Percentiles rank a stretch among this genome's conserved stretches.
Conservation (phyloP, 2,797 vertebrate species). For the Tamandua tetradactyla region DNA sequence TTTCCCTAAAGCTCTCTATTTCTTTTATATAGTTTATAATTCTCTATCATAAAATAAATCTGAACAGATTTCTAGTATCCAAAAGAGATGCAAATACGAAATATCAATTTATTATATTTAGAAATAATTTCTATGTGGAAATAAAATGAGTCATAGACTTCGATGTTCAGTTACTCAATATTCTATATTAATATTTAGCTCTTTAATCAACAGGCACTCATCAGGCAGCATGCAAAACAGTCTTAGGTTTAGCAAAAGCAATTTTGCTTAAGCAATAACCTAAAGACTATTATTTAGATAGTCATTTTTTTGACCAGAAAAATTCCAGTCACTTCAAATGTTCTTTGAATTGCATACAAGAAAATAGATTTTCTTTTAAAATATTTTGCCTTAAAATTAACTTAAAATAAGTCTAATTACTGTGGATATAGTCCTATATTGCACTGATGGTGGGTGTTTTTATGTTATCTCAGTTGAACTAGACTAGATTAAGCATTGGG, state of each 20-base stretch:
- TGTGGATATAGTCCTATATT: not conserved
- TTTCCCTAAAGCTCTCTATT: slow-evolving; percentile 48
- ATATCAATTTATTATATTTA: slow-evolving; percentile 67
- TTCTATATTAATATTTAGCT: slow-evolving; percentile 14
- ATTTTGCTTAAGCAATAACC: slow-evolving; percentile 80
- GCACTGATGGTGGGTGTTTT: not conserved
- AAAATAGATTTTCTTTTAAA: slow-evolving; percentile 23
- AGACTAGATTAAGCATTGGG: not conserved
- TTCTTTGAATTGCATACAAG: slow-evolving; percentile 17
- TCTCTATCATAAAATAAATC: slow-evolving; percentile 18
- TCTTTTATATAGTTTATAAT: slow-evolving; percentile 16
- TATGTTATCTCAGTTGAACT: not conserved
- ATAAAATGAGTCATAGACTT: slow-evolving; percentile 67
- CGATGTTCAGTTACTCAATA: slow-evolving; percentile 47
- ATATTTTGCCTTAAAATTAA: not conserved
- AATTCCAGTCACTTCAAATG: slow-evolving; percentile 70
- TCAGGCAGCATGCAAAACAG: slow-evolving; percentile 56
- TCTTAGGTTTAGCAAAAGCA: slow-evolving; percentile 77
- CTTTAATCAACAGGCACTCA: slow-evolving; percentile 49
- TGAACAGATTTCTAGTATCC: slow-evolving; percentile 51
- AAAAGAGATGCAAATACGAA: slow-evolving; percentile 60
- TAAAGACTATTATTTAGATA: slow-evolving; percentile 76
- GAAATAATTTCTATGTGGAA: slow-evolving; percentile 71
- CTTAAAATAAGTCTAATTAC: slow-evolving; percentile 41
- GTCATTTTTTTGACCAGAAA: slow-evolving; percentile 79